phyloP scores from a whole-genome alignment of 2,113 vertebrate species.

The Pteronura brasiliensis region DNA sequence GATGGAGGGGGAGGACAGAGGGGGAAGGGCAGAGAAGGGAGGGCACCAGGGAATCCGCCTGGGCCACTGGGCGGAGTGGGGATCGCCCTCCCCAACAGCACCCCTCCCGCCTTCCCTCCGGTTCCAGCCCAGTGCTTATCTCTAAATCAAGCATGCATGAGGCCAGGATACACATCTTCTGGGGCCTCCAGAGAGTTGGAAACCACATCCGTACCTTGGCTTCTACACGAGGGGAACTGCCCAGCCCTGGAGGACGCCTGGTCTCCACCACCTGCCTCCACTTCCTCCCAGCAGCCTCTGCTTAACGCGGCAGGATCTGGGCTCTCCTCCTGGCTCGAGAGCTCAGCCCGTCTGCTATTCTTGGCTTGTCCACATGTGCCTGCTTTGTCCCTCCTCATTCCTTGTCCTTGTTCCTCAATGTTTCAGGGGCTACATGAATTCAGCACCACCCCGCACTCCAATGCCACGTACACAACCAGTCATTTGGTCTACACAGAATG shows the following conservation, averaged over 20 bases:
- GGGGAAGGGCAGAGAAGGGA: too few relatives aligned
- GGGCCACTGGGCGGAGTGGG: not conserved
- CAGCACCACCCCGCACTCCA: too few relatives aligned
- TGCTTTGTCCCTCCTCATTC: too few relatives aligned
- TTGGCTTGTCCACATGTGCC: not conserved
- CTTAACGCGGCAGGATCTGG: not conserved
- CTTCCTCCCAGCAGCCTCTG: slow-evolving; percentile 60
- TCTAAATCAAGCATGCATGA: slow-evolving; percentile 35
- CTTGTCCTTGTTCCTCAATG: not conserved
- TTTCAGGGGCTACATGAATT: too few relatives aligned
- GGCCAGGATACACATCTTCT: slow-evolving; percentile 58
- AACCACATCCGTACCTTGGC: slow-evolving; percentile 75
- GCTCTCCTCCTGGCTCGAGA: not conserved
- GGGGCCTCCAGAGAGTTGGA: slow-evolving; percentile 67
- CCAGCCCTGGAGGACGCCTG: slow-evolving; percentile 3
- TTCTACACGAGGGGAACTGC: slow-evolving; percentile 61
- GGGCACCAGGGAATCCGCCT: accelerated
- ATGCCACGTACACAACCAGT: accelerated
- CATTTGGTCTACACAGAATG: accelerated
- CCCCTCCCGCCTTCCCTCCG: not conserved
- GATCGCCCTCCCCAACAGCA: not conserved
- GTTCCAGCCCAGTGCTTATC: slow-evolving; percentile 56
- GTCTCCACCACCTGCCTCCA: slow-evolving; percentile 58
- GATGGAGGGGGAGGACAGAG: too few relatives aligned
- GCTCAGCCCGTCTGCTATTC: not conserved